Evolutionary conservation across 2,113 vertebrate genomes (phyloP), one percentile per base, ranked within the genome.

Genomic region (Syrrhaptes paradoxus): DNA sequence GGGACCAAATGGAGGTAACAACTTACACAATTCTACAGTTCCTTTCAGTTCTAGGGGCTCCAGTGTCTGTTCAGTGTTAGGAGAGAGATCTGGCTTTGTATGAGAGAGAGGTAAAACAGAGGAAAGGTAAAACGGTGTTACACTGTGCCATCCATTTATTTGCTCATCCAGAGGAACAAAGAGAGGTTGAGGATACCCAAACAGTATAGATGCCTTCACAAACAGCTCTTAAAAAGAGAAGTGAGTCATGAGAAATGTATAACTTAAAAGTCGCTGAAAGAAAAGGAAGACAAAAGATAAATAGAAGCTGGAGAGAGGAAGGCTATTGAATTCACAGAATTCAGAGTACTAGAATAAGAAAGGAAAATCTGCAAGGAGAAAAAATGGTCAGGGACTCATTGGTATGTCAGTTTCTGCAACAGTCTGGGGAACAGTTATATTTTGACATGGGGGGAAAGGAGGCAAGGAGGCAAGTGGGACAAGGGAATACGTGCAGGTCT

Each of bases 381-480:
- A 43, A 36, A 31, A 32, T 31, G 13, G 7, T 34, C 21, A 70
- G 59, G 8, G 13, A 19, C 21, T 24, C 18, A 24, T 24, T 17
- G 43, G 18, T 36, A 36, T 13, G 4, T 29, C 14, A 34, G 3
- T 24, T 85, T 9, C 13, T 62, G 13, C 4, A 87, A 31, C 4
- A 41, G 3, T 43, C 17, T 31, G 15, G 10, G 4, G 3, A 6
- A 18, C 5, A 18, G 9, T 7, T 55, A 61, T 6, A 18, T 73
- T 84, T 68, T 90, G 13, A 17, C 3, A 0, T 1, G 1, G 2
- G 17, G 15, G 8, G 49, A 17, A 48, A 61, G 3, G 2, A 2
- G 2, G 1, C 3, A 48, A 43, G 6, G 17, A 67, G 61, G 3
- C 6, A 76, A 58, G 36, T 32, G 10, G 8, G 24, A 29, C 13